These are phyloP conservation scores for Linurgus olivaceus DNA, from an alignment of 2,797 vertebrate species.

Conservation along the genomic window DNA sequence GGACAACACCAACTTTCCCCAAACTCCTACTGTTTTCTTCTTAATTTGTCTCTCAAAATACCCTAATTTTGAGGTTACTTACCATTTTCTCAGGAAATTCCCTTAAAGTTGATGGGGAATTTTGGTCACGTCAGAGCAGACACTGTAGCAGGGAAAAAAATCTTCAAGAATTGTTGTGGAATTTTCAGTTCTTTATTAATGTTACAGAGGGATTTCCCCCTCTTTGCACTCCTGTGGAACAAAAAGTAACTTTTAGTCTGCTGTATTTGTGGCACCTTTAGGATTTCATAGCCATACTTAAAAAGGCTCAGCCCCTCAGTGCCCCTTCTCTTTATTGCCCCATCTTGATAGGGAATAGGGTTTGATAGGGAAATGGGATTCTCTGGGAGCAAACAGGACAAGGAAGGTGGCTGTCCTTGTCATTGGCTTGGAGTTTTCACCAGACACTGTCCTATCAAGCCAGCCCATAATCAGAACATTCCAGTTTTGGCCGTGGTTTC, in stretches of 20 bases:
- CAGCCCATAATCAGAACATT: not conserved
- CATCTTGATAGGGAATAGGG: not conserved
- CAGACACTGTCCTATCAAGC: not conserved
- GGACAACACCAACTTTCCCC: not conserved
- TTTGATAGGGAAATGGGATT: not conserved
- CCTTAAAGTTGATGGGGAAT: not conserved
- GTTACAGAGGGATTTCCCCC: not conserved
- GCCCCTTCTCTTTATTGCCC: not conserved
- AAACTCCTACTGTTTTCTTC: not conserved
- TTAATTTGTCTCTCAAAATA: not conserved
- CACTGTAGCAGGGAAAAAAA: not conserved
- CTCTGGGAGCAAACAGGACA: not conserved
- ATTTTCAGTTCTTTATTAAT: not conserved
- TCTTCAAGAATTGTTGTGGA: not conserved
- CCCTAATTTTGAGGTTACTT: not conserved
- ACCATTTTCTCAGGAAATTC: not conserved
- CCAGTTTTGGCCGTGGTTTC: not conserved
- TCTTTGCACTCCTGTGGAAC: not conserved
- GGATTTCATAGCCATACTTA: not conserved
- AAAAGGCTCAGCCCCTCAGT: not conserved
- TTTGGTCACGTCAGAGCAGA: not conserved
- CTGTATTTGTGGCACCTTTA: not conserved
- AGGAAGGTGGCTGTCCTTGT: not conserved
- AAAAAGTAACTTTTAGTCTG: not conserved
- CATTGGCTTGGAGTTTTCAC: not conserved